A percentile compares a stretch with the other conserved stretches of the same genome.
Evolutionary conservation across 2,113 vertebrate genomes (phyloP).

Genomic region (Pipra filicauda): DNA sequence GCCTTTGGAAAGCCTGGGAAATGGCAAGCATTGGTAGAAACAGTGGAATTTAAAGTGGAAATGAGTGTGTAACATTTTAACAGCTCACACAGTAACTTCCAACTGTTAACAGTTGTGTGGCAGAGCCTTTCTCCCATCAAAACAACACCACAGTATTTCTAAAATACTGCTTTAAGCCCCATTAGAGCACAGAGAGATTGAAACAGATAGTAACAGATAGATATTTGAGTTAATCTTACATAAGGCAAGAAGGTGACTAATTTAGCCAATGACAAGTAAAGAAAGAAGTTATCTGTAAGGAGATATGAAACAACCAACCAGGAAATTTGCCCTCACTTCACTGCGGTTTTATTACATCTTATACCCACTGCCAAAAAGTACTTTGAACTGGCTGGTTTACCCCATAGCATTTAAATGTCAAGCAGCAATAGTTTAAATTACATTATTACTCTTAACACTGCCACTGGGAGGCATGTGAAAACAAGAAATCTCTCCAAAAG

Average conservation of each 20-base stretch:
- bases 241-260: conserved; percentile 35
- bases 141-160: background rate
- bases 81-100: background rate
- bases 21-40: background rate
- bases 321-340: background rate
- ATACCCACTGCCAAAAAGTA: background rate
- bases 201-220: background rate
- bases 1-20: background rate
- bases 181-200: background rate
- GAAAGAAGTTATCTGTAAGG: conserved; percentile 24
- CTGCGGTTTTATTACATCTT: conserved; percentile 32
- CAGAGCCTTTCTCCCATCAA: background rate
- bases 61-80: background rate
- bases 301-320: background rate
- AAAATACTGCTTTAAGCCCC: background rate
- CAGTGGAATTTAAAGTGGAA: background rate
- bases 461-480: conserved; percentile 18
- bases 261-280: conserved; percentile 36
- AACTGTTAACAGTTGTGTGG: background rate
- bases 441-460: background rate
- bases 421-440: background rate
- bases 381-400: background rate
- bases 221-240: conserved; percentile 9
- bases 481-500: background rate
- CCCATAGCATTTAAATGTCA: conserved; percentile 25